Base-by-base conservation (phyloP, 2,113 vertebrate genomes). In the Poeciliopsis retropinna region DNA sequence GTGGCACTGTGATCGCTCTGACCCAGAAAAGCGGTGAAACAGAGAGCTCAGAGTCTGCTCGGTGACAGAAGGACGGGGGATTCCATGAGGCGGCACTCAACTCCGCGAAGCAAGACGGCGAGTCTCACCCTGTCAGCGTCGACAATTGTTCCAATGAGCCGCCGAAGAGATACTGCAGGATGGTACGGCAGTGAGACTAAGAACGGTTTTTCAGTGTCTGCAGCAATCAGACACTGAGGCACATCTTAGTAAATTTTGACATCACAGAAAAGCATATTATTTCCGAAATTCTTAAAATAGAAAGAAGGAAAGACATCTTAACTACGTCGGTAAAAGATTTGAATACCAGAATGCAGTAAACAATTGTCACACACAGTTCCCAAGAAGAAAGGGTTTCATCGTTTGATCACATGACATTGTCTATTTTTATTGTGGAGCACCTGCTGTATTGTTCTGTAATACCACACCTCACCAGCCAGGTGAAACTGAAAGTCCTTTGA, bases 21-120 rank as follows among this genome's bases (percentile, higher is more conserved):
- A 92, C 92, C 92, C 88, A 93, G 89, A 92, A 92, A 92, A 88
- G 86, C 82, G 77, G 66, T 67, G 87, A 86, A 75, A 92, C 82
- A 76, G 72, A 85, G 89, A 87, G 86, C 75, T 69, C 76, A 80
- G 83, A 75, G 77, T 83, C 28, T 81, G 79, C 17, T 11, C 72
- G 9, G 61, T 73, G 80, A 89, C 80, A 87, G 89, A 80, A 84
- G 76, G 78, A 84, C 76, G 74, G 83, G 83, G 83, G 85, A 75
- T 85, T 90, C 86, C 85, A 70, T 84, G 77, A 61, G n/a, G 61
- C 27, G 62, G 70, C 7, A 67, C 77, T 82, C 65, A 67, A 81
- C 86, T 84, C 84, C 69, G 87, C 67, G 79, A 80, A 91, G 86
- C 75, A 70, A 72, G 76, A 79, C 75, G 28, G 51, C 81, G n/a